These are phyloP conservation scores for Apoderus coryli DNA, from an alignment of 2,888 invertebrate species.

Conservation along the genomic window DNA sequence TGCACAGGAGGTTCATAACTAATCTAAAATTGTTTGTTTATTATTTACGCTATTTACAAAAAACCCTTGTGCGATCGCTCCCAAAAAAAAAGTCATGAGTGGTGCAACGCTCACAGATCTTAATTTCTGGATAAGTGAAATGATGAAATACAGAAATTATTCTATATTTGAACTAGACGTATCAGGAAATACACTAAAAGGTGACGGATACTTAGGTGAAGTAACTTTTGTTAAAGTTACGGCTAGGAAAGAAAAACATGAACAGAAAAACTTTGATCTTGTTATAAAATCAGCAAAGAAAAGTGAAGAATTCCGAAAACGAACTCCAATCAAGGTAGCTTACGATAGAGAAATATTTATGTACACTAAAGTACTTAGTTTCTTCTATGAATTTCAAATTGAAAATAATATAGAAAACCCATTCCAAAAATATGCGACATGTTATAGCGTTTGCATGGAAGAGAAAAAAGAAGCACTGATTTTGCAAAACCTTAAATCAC, in stretches of 20 bases:
- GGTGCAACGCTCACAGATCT: too few species aligned
- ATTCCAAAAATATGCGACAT: conserved; percentile 16
- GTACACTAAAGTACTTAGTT: conserved; percentile 14
- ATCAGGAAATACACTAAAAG: conserved; percentile 12
- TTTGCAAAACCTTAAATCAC: conserved; percentile 14
- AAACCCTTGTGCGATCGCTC: too few species aligned
- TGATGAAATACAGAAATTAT: conserved; percentile 10
- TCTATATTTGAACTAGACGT: conserved; percentile 10
- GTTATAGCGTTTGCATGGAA: conserved; percentile 6
- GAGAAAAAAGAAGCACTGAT: conserved; percentile 14
- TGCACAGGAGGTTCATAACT: too few species aligned
- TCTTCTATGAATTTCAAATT: conserved; percentile 14
- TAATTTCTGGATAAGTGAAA: conserved; percentile 8
- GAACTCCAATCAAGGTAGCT: conserved; percentile 5
- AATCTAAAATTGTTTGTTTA: too few species aligned
- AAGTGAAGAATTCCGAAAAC: conserved; percentile 7
- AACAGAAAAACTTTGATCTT: conserved; percentile 7
- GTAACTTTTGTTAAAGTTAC: conserved; percentile 12
- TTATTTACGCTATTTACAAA: too few species aligned
- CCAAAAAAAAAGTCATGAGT: too few species aligned
- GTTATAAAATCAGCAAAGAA: conserved; percentile 12
- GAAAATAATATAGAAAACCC: conserved; percentile 10
- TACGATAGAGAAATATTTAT: conserved; percentile 15
- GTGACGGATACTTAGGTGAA: conserved; percentile 15
- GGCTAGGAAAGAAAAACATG: conserved; percentile 2